Evolutionary conservation across 2,113 vertebrate species (phyloP).

Genomic region (Cyprinodon brontotheroides): DNA sequence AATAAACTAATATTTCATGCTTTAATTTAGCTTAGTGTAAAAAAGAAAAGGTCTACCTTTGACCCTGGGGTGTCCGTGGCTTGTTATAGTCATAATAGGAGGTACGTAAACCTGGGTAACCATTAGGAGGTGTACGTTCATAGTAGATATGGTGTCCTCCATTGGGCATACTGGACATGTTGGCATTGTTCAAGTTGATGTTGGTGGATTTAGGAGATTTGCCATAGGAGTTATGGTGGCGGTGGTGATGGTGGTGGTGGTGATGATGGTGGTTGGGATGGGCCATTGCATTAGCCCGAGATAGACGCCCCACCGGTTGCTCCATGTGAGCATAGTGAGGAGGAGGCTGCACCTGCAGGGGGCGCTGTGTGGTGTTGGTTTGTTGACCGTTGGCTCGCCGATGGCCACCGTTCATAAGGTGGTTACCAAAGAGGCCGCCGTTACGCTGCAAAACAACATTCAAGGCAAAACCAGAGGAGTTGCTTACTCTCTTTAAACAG

Average conservation of each 20-base stretch:
- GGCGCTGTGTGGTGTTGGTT: conserved; percentile 96
- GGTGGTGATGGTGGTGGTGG: conserved; percentile 87
- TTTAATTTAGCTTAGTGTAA: not conserved
- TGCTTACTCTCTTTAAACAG: conserved; percentile 6
- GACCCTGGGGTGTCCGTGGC: conserved; percentile 84
- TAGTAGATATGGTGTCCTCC: conserved; percentile 86
- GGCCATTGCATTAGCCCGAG: conserved; percentile 89
- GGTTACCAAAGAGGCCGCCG: conserved; percentile 95
- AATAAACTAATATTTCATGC: not conserved
- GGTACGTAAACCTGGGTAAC: conserved; percentile 78
- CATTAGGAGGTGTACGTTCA: conserved; percentile 86
- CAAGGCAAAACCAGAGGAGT: conserved; percentile 57
- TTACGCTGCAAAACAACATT: conserved; percentile 88
- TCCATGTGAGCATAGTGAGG: conserved; percentile 89
- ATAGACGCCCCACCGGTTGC: conserved; percentile 85
- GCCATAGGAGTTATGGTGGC: conserved; percentile 88
- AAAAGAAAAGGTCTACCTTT: conserved; percentile 83
- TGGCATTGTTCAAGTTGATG: conserved; percentile 99
- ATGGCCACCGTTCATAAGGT: conserved; percentile 92
- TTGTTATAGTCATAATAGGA: conserved; percentile 85
- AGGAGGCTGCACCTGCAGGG: conserved; percentile 94
- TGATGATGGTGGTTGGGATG: conserved; percentile 89
- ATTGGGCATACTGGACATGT: conserved; percentile 89
- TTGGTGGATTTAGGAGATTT: conserved; percentile 97
- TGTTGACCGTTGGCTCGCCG: conserved; percentile 89